Conservation (phyloP, 2,113 vertebrate genomes). For the Epinephelus moara region DNA sequence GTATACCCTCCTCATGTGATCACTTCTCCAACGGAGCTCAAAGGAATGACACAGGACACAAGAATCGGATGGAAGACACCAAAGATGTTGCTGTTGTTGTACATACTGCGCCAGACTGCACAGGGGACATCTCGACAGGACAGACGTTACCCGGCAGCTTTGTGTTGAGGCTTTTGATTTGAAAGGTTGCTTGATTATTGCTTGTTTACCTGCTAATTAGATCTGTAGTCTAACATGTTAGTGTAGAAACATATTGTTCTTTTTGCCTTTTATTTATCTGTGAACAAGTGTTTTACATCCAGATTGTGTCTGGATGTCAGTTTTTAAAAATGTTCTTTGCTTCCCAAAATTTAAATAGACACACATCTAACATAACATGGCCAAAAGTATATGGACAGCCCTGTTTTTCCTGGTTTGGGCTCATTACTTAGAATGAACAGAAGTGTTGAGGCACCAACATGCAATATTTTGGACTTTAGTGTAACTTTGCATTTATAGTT, state of each 20-base stretch:
- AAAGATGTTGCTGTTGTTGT: conserved; percentile 62
- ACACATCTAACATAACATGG: not conserved
- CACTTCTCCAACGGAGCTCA: conserved; percentile 25
- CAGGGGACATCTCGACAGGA: not conserved
- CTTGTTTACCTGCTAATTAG: not conserved
- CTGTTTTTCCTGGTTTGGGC: not conserved
- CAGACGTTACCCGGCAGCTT: not conserved
- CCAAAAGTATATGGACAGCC: not conserved
- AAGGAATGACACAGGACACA: not conserved
- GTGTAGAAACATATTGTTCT: not conserved
- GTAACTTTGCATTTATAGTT: not conserved
- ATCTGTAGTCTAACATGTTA: not conserved
- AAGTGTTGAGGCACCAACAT: not conserved
- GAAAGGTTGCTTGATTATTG: conserved; percentile 6
- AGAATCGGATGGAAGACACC: conserved; percentile 49
- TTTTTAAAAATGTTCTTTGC: not conserved
- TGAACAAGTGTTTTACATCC: not conserved
- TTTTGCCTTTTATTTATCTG: not conserved
- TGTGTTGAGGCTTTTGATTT: conserved; percentile 9
- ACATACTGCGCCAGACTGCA: conserved; percentile 8
- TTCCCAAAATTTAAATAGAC: not conserved
- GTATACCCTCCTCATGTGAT: not conserved
- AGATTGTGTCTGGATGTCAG: not conserved
- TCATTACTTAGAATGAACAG: not conserved
- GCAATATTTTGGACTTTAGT: not conserved